phyloP scores from a whole-genome alignment of 2,797 vertebrate species.

The Diplodus sargus region DNA sequence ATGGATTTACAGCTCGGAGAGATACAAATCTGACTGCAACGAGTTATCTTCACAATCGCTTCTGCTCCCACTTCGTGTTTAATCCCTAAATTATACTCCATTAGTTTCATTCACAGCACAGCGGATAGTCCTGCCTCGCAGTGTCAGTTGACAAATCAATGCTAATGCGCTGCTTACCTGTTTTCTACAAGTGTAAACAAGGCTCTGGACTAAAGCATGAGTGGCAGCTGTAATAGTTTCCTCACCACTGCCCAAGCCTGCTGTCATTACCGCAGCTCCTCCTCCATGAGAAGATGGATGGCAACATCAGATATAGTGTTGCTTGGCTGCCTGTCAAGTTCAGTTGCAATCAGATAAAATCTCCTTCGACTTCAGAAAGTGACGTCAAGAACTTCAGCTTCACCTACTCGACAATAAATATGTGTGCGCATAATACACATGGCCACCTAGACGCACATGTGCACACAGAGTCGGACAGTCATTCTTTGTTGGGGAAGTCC shows the following conservation, averaged over 20 bases:
- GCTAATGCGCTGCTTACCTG: conserved; percentile 65
- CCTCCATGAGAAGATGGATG: conserved; percentile 53
- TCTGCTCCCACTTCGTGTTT: conserved; percentile 60
- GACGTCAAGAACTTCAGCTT: conserved; percentile 42
- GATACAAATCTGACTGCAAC: conserved; percentile 62
- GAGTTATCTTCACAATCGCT: conserved; percentile 67
- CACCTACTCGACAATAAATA: conserved; percentile 10
- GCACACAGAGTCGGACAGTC: conserved; percentile 16
- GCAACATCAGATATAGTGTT: conserved; percentile 38
- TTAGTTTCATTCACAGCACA: conserved; percentile 68
- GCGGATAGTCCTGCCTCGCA: conserved; percentile 42
- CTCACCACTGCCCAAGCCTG: conserved; percentile 40
- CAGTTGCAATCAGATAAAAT: conserved; percentile 44
- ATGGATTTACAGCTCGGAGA: conserved; percentile 48
- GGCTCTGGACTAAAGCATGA: conserved; percentile 54
- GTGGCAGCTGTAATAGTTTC: conserved; percentile 63
- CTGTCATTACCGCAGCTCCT: conserved; percentile 61
- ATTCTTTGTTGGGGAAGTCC: conserved; percentile 7
- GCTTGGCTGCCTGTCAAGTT: conserved; percentile 65
- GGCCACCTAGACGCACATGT: conserved; percentile 24
- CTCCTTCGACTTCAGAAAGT: conserved; percentile 29
- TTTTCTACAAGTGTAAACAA: conserved; percentile 66
- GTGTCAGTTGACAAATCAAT: conserved; percentile 64
- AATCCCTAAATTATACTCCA: conserved; percentile 66
- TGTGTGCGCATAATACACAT: neutral